phyloP scores from a whole-genome alignment of 2,888 invertebrate species.

The Agriopis leucophaearia region DNA sequence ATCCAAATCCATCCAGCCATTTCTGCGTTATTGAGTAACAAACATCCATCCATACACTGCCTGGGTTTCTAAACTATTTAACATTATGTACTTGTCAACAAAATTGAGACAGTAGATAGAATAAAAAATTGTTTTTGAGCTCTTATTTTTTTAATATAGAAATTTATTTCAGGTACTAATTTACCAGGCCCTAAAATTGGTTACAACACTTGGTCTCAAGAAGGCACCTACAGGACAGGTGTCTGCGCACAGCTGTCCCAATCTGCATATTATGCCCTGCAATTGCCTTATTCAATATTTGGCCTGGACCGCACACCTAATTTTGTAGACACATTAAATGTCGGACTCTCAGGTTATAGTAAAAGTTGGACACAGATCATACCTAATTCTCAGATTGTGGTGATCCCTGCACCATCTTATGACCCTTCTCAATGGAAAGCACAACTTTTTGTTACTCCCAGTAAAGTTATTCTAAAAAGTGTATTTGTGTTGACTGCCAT shows the following conservation, averaged over 20 bases:
- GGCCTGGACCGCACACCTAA: constrained; percentile 99
- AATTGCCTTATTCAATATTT: constrained; percentile 97
- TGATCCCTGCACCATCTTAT: constrained; percentile 94
- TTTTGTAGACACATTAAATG: constrained; percentile 96
- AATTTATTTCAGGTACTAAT: constrained; percentile 88
- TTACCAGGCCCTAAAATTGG: constrained; percentile 96
- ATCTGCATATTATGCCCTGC: constrained; percentile 96
- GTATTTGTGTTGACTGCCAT: constrained; percentile 95
- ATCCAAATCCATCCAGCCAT: too few relatives aligned
- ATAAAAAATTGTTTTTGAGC: too few relatives aligned
- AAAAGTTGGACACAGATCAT: constrained; percentile 96
- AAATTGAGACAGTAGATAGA: too few relatives aligned
- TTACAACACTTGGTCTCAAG: constrained; percentile 95
- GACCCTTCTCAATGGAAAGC: constrained; percentile 94
- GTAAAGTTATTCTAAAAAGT: constrained; percentile 96
- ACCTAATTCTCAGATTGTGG: constrained; percentile 98
- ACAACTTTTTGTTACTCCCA: constrained; percentile 97
- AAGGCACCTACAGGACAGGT: constrained; percentile 92
- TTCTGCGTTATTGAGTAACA: too few relatives aligned
- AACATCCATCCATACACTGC: too few relatives aligned
- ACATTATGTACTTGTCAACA: too few relatives aligned
- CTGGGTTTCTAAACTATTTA: too few relatives aligned
- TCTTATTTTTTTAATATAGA: background rate
- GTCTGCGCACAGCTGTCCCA: constrained; percentile 96
- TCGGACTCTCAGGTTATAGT: constrained; percentile 90